phyloP scores from a whole-genome alignment of 2,113 vertebrate genomes.

The Sinosuthora webbiana region DNA sequence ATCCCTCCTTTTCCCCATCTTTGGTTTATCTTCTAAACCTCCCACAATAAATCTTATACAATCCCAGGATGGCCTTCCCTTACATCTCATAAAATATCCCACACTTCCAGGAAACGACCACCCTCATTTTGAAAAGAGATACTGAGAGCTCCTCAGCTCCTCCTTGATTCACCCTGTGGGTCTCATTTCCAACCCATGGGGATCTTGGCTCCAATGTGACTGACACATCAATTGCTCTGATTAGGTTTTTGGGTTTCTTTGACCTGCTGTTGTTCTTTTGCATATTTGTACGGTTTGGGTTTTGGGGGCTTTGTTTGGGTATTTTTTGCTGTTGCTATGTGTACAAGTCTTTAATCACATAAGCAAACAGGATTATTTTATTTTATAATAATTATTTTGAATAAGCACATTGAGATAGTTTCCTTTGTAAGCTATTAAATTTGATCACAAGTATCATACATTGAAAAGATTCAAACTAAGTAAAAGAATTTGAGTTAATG shows the following conservation, averaged over 20 bases:
- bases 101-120: neutral
- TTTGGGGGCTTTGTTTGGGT: fast-evolving
- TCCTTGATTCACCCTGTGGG: neutral
- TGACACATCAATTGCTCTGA: neutral
- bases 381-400: neutral
- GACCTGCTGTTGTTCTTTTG: neutral
- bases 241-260: neutral
- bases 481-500: neutral
- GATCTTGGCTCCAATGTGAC: neutral
- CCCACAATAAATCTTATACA: neutral
- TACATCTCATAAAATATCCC: neutral
- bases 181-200: neutral
- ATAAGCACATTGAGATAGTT: neutral
- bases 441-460: neutral
- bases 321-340: neutral
- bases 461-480: neutral
- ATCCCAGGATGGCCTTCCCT: neutral
- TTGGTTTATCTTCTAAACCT: neutral
- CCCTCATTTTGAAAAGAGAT: neutral
- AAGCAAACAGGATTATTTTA: neutral
- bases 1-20: neutral
- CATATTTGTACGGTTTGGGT: fast-evolving
- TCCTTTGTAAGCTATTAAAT: neutral
- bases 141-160: neutral
- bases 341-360: neutral